Evolutionary conservation across 2,113 vertebrate species (phyloP), one percentile per base, ranked within the genome.

Genomic region (Xenus cinereus): DNA sequence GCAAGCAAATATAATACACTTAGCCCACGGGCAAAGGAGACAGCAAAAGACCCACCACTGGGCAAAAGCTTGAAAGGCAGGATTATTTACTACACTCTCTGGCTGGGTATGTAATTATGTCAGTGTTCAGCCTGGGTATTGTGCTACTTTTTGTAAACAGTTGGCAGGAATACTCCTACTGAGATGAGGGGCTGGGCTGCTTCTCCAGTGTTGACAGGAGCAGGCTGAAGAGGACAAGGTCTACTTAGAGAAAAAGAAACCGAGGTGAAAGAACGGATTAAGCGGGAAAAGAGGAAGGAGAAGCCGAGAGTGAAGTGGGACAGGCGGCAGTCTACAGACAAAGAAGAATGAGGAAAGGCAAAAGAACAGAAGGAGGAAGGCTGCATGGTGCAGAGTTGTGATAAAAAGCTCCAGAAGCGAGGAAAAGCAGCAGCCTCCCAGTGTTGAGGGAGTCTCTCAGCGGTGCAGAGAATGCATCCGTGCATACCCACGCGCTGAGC

Each of bases 111-210:
- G 87, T 97, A 98, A 97, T 97, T 96, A 93, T 91, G 92, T 86
- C 96, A 75, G 89, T 43, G 76, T 94, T 84, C 81, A 92, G 96
- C 82, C 95, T 97, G 82, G 85, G 97, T 90, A 94, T 96, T 95
- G 85, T 95, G 85, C 94, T 97, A 95, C 83, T 96, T 97, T 91
- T 96, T 97, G 92, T 93, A 95, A 97, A 97, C 83, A 96, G 92
- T 96, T 97, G 85, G 88, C 95, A 97, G 95, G 80, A 89, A 95
- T 78, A 90, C 88, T 95, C 71, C 54, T 73, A 94, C 84, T 90
- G 77, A 84, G 86, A 84, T 51, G 67, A 96, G 41, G 91, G 84
- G 85, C 85, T 86, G 81, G 84, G 39, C 79, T 72, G 87, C 89
- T 75, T 95, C 93, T 91, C 74, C 84, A 77, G 78, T 17, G 71